Base-by-base conservation (phyloP, 2,888 invertebrate species). In the Bursaphelenchus okinawaensis region DNA sequence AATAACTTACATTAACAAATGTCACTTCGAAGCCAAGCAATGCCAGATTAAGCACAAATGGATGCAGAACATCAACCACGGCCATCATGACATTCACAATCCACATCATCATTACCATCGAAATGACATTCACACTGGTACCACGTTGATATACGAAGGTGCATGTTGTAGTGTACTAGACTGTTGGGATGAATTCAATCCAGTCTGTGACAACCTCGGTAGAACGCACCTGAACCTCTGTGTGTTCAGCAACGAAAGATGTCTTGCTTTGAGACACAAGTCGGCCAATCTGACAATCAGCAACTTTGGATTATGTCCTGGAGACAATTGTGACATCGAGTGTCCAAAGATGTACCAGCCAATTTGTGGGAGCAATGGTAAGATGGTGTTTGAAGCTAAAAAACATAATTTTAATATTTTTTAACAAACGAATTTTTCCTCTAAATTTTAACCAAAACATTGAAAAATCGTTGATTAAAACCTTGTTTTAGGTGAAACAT, bases 1-100 rank as follows among this genome's bases (percentile, higher is more conserved):
- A 8, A 27, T 64, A 2, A 80, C 80, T 1, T 80, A 80, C 62
- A 68, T 72, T 7, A 80, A 77, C 61, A 62, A 68, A 16, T 80
- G 80, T 54, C 63, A 72, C 7, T 63, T 80, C 16, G 71, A 76
- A 51, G 54, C 62, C 6, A 54, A 54, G 26, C 12, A 23, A 23
- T 54, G 24, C 19, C 52, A 52, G 22, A 9, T 12, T n/a, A n/a
- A 57, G n/a, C 1, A 26, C 29, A 12, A n/a, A 23, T 19, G 16
- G 19, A 20, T 55, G 9, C 26, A 31, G 8, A 56, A n/a, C 8
- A 50, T 24, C 29, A 56, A 56, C 20, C 8, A 40, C n/a, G 19
- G 31, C n/a, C 40, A n/a, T n/a, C 40, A 40, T 8, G n/a, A n/a
- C n/a, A n/a, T n/a, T n/a, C n/a, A n/a, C n/a, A 22, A 16, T 8